Percentiles rank a stretch among this genome's conserved stretches.
Evolutionary conservation across 1,140 invertebrate species (phyloP).

Genomic region (Nephotettix cincticeps): DNA sequence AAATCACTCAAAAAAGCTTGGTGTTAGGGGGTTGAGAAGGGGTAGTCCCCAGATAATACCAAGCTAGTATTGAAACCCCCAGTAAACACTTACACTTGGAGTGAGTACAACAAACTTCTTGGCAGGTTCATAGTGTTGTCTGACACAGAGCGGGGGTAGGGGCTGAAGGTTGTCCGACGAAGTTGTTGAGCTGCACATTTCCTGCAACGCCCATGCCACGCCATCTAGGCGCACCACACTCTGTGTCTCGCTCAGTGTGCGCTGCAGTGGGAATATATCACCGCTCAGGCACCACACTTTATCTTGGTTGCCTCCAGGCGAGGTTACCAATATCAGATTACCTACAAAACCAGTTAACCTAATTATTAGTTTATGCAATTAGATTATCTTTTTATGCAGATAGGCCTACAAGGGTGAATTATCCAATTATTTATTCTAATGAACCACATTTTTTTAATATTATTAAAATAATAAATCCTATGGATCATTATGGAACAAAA

Average conservation of each 20-base stretch:
- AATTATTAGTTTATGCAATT: no score
- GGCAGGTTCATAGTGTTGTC: constrained; percentile 70
- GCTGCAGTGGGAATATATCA: constrained; percentile 64
- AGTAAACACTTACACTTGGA: constrained; percentile 59
- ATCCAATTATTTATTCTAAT: no score
- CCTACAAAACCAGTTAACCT: constrained; percentile 53
- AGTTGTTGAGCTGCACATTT: constrained; percentile 49
- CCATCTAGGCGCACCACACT: constrained; percentile 77
- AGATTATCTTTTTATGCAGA: no score
- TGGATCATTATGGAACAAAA: no score
- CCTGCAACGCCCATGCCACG: constrained; percentile 77
- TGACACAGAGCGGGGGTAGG: constrained; percentile 35
- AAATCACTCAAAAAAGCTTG: no score
- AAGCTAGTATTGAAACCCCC: no score
- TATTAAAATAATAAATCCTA: no score
- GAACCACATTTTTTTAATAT: no score
- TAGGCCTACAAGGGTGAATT: no score
- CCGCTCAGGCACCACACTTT: constrained; percentile 73
- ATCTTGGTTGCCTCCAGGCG: constrained; percentile 55
- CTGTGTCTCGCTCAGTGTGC: constrained; percentile 69
- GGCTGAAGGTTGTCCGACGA: not conserved
- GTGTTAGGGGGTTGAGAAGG: no score
- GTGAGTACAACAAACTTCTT: constrained; percentile 83
- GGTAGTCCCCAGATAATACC: no score
- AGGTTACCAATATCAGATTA: constrained; percentile 67